Percentiles rank a stretch among this genome's conserved stretches.
Conservation (phyloP, 2,113 vertebrate genomes). For the Pardalotus punctatus region DNA sequence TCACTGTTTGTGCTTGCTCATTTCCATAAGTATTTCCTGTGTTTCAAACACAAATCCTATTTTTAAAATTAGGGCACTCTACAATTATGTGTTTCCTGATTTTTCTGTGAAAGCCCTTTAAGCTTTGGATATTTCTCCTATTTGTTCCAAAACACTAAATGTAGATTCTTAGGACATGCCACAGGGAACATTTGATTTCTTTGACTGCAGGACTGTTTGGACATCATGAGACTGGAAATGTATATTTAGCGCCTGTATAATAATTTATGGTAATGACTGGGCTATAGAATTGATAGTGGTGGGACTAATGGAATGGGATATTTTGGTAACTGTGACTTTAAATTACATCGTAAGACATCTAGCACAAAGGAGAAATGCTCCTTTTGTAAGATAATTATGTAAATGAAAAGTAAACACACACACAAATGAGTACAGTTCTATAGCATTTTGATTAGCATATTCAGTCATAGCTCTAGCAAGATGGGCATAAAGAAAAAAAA, state of each 20-base stretch:
- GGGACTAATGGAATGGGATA: neutral
- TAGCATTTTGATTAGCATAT: constrained; percentile 34
- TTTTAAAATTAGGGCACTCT: neutral
- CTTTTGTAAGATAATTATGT: constrained; percentile 21
- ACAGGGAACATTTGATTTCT: neutral
- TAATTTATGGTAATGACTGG: constrained; percentile 14
- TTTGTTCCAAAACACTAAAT: neutral
- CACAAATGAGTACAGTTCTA: neutral
- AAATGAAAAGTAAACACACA: constrained; percentile 24
- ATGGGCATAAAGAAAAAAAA: neutral
- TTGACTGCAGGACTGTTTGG: neutral
- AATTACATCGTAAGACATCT: neutral
- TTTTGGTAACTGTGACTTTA: constrained; percentile 6
- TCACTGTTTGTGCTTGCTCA: neutral
- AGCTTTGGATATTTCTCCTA: neutral
- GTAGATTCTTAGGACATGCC: neutral
- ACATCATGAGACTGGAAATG: neutral
- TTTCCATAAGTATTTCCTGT: constrained; percentile 11
- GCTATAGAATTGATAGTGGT: neutral
- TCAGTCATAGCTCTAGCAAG: neutral
- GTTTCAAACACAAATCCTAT: neutral
- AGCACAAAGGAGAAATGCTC: neutral
- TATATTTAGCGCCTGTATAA: constrained; percentile 12
- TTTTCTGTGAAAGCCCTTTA: neutral
- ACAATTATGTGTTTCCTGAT: neutral